Percentiles rank a stretch among this genome's conserved stretches.
phyloP scores from a whole-genome alignment of 2,888 invertebrate genomes.

The Caenorhabditis zanzibari region DNA sequence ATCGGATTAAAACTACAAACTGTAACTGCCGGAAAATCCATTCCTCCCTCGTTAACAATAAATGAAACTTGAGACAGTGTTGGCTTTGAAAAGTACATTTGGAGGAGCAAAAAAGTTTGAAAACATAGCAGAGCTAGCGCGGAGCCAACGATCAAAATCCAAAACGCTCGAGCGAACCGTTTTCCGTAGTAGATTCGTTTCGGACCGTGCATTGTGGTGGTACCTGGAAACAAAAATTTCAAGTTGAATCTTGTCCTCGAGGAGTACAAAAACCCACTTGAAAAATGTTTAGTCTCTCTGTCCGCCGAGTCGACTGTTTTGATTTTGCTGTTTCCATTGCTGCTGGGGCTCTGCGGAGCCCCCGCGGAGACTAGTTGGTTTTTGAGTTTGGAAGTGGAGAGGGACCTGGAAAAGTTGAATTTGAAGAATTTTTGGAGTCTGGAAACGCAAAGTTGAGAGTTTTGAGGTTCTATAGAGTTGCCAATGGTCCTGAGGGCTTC shows the following conservation, averaged over 20 bases:
- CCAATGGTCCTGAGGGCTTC: too few relatives aligned
- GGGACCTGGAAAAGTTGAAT: background rate
- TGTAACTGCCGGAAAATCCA: conserved; percentile 78
- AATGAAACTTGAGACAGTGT: conserved; percentile 72
- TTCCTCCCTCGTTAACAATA: conserved; percentile 75
- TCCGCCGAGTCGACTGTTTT: conserved; percentile 62
- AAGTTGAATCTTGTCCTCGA: too few relatives aligned
- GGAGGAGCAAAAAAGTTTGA: conserved; percentile 54
- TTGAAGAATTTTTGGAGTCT: too few relatives aligned
- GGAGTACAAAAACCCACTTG: too few relatives aligned
- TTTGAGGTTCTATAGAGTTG: too few relatives aligned
- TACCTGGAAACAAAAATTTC: conserved; percentile 61
- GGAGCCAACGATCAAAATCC: conserved; percentile 54
- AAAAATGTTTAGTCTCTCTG: conserved; percentile 79
- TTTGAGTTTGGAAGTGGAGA: background rate
- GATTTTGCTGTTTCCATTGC: background rate
- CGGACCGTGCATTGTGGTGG: conserved; percentile 81
- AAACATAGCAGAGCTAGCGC: conserved; percentile 57
- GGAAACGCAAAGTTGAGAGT: too few relatives aligned
- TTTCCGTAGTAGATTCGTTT: conserved; percentile 73
- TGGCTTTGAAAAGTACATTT: conserved; percentile 59
- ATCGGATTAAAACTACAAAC: conserved; percentile 80
- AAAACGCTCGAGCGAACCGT: conserved; percentile 49
- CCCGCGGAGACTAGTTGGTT: background rate
- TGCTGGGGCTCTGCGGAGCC: background rate